phyloP scores from a whole-genome alignment of 64 coral and sea anemone genomes.

The Astreopora myriophthalma region DNA sequence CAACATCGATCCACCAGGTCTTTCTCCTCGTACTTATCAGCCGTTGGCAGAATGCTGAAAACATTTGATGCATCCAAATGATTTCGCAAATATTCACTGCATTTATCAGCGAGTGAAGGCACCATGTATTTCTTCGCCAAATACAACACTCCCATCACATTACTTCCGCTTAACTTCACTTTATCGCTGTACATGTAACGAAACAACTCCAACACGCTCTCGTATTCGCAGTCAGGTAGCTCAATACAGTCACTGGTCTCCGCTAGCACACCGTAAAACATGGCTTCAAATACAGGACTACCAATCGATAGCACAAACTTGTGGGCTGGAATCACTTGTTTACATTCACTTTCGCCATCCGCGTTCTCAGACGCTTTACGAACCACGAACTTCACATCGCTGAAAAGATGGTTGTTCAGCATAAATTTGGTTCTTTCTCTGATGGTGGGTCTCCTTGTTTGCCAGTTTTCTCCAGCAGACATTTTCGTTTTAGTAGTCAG shows the following conservation, averaged over 20 bases:
- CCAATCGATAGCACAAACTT: constrained; percentile 14
- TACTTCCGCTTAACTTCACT: neutral
- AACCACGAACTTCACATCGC: neutral
- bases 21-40: neutral
- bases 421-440: constrained; percentile 53
- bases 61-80: neutral
- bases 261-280: constrained; percentile 49
- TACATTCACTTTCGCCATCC: neutral
- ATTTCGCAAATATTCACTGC: constrained; percentile 6
- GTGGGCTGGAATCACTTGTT: neutral
- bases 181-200: constrained; percentile 55
- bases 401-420: constrained; percentile 54
- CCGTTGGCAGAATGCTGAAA: neutral
- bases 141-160: constrained; percentile 50
- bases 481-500: neutral
- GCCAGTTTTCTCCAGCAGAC: neutral
- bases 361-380: neutral
- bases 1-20: neutral
- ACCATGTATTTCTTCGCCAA: constrained; percentile 54
- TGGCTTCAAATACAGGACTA: constrained; percentile 36
- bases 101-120: constrained; percentile 14
- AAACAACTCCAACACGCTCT: constrained; percentile 47
- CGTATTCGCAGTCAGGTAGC: constrained; percentile 36
- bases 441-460: constrained; percentile 17
- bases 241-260: neutral